phyloP scores from a whole-genome alignment of 2,797 vertebrate genomes.

The Rhynchotus rufescens region DNA sequence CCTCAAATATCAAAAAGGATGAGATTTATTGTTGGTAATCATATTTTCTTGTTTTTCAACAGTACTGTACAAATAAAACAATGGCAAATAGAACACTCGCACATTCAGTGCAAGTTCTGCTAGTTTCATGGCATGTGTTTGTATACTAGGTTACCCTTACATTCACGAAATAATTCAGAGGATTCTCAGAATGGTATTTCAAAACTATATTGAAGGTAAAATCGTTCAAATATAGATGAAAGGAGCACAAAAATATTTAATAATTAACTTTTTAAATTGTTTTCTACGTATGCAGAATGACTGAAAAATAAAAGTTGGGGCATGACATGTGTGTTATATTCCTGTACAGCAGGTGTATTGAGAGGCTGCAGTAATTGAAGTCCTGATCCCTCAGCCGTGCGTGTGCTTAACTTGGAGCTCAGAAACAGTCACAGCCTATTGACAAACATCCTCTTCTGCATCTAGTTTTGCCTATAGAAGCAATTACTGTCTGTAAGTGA shows the following conservation, averaged over 20 bases:
- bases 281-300: accelerated
- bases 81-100: not conserved
- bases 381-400: not conserved
- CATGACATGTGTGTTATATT: accelerated
- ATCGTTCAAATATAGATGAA: not conserved
- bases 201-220: not conserved
- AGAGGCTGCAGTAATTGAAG: not conserved
- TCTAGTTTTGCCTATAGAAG: not conserved
- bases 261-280: not conserved
- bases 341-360: not conserved
- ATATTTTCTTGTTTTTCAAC: not conserved
- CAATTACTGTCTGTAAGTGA: not conserved
- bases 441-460: slow-evolving; percentile 8
- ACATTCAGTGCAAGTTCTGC: not conserved
- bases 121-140: not conserved
- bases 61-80: not conserved
- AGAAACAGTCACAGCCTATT: not conserved
- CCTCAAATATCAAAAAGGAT: not conserved
- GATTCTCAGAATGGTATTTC: not conserved
- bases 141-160: not conserved
- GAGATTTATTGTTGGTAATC: not conserved
- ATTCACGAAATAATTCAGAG: slow-evolving; percentile 21
- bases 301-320: not conserved
- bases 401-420: not conserved
- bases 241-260: not conserved